Evolutionary conservation across 2,888 invertebrate genomes (phyloP), one percentile per base, ranked within the genome.

Genomic region (Sinopyrophorus schimmeli): DNA sequence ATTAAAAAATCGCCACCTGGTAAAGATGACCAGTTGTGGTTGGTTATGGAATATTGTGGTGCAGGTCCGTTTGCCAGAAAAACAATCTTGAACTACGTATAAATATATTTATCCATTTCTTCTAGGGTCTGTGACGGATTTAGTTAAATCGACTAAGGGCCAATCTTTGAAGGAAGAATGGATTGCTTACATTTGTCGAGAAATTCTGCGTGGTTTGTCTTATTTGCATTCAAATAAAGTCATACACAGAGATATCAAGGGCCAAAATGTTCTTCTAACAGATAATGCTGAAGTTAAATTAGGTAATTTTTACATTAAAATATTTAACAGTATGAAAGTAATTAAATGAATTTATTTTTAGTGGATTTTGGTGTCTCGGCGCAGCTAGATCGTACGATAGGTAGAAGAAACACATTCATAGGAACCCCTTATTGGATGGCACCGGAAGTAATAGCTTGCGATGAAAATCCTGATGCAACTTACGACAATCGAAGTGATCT

Each of bases 41-140:
- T 98, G 74, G 98, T 99, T 51, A 99, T 99, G 99, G 99, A 99
- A 77, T 99, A 98, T 74, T 99, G 99, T 79, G 99, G 99, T 64
- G 98, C 97, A 73, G 97, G 87, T 77, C 31, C 15, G 9, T 15
- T 12, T 3, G 1, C n/a, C n/a, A n/a, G n/a, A n/a, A n/a, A n/a
- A n/a, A n/a, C n/a, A n/a, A n/a, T n/a, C n/a, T n/a, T n/a, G n/a
- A n/a, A n/a, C n/a, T n/a, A n/a, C n/a, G n/a, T n/a, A n/a, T n/a
- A n/a, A n/a, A n/a, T n/a, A 32, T 18, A 30, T 28, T 27, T 30
- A 12, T 30, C 12, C 3, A 20, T 10, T 39, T 42, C 41, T 71
- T 74, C 44, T 62, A 82, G 85, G 94, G 53, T 97, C 97, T 44
- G 95, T 99, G 49, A 99, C 99, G 58, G 99, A 99, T 79, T 83